Percentiles rank a stretch among this genome's conserved stretches.
These are phyloP conservation scores for Cheilosia soror DNA, from an alignment of 2,888 invertebrate species.

Conservation along the genomic window DNA sequence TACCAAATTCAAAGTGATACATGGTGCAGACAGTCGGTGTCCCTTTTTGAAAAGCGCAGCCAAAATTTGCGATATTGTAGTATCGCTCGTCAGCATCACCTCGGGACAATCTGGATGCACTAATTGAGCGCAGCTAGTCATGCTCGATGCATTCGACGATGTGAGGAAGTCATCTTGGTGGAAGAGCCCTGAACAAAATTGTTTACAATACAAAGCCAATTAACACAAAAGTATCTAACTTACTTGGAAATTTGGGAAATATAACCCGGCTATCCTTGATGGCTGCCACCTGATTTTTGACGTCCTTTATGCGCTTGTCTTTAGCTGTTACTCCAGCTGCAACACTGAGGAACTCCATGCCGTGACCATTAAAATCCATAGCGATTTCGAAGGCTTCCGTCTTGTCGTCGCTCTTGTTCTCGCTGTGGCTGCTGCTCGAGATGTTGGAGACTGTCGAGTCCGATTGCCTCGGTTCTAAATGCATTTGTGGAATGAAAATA, in stretches of 20 bases:
- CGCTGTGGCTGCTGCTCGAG: constrained; percentile 77
- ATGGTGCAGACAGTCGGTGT: constrained; percentile 85
- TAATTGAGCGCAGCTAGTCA: constrained; percentile 83
- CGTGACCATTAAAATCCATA: constrained; percentile 82
- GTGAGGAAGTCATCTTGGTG: constrained; percentile 81
- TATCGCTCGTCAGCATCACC: constrained; percentile 85
- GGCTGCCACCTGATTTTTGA: constrained; percentile 86
- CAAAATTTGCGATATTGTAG: constrained; percentile 86
- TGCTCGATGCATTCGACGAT: constrained; percentile 78
- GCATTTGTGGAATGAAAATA: constrained; percentile 78
- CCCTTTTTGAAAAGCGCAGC: constrained; percentile 85
- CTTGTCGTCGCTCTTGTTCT: constrained; percentile 77
- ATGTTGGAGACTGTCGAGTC: constrained; percentile 77
- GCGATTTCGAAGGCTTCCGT: constrained; percentile 77
- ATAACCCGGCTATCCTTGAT: constrained; percentile 81
- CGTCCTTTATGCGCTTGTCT: constrained; percentile 94
- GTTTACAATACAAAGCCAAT: not conserved
- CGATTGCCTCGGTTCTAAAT: constrained; percentile 79
- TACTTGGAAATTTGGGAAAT: constrained; percentile 79
- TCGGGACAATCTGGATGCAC: constrained; percentile 84
- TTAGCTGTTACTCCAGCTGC: constrained; percentile 95
- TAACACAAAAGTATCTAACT: constrained; percentile 1
- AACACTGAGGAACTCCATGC: constrained; percentile 88
- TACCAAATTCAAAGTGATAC: constrained; percentile 82
- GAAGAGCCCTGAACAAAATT: constrained; percentile 78